These are phyloP conservation scores for Atrina japonica DNA, from an alignment of 2,888 invertebrate genomes.

Conservation along the genomic window DNA sequence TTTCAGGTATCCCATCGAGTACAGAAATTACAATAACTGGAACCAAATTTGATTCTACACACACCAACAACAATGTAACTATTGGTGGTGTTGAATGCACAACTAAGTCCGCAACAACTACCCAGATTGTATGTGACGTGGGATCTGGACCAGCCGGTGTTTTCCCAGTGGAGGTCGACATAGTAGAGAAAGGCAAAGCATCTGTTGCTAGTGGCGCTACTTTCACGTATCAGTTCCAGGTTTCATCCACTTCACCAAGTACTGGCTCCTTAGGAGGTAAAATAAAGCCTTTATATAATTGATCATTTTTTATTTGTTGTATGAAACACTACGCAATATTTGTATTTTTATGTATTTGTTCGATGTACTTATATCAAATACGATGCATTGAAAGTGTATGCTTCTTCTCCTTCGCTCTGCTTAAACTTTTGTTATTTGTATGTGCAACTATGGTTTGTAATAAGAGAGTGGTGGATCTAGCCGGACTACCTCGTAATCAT, in stretches of 20 bases:
- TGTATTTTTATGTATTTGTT: no score
- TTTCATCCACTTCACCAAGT: constrained; percentile 48
- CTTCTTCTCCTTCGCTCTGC: background rate
- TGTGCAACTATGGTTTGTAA: background rate
- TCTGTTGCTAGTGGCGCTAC: constrained; percentile 46
- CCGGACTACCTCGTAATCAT: no score
- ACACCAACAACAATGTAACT: constrained; percentile 54
- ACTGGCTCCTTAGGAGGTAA: constrained; percentile 59
- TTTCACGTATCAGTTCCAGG: constrained; percentile 52
- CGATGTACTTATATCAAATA: no score
- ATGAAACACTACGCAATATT: no score
- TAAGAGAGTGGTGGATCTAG: no score
- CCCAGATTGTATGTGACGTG: constrained; percentile 61
- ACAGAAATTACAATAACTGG: constrained; percentile 66
- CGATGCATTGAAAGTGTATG: background rate
- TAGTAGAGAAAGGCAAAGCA: constrained; percentile 56
- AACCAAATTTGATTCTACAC: constrained; percentile 60
- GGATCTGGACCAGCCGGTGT: constrained; percentile 62
- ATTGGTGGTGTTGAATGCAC: constrained; percentile 67
- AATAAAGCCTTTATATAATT: no score
- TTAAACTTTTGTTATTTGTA: background rate
- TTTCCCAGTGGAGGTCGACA: constrained; percentile 52
- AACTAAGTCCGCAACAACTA: constrained; percentile 53
- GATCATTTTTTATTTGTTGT: no score
- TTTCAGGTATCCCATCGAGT: constrained; percentile 37